A percentile compares a stretch with the other conserved stretches of the same genome.
These are phyloP conservation scores for Cyaniris semiargus DNA, from an alignment of 2,888 invertebrate species.

Conservation along the genomic window DNA sequence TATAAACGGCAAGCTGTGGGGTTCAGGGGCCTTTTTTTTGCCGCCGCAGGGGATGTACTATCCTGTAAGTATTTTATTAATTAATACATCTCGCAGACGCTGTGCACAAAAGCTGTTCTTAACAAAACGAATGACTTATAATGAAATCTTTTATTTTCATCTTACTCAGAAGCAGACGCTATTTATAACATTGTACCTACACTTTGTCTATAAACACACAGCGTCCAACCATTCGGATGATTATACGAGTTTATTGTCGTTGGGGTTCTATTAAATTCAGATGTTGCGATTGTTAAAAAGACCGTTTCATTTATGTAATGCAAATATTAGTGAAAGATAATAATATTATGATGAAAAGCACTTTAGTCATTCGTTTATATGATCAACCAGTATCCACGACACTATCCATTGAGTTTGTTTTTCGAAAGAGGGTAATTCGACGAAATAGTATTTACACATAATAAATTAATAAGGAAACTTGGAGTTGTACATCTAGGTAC, in stretches of 20 bases:
- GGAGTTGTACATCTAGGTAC: slow-evolving; percentile 34
- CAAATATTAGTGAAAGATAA: background rate
- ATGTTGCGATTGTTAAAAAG: background rate
- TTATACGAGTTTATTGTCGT: background rate
- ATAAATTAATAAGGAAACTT: slow-evolving; percentile 27
- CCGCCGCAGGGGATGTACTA: slow-evolving; percentile 98
- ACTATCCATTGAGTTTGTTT: background rate
- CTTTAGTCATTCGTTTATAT: background rate
- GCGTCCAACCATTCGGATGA: background rate
- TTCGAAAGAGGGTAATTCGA: background rate
- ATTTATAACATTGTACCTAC: slow-evolving; percentile 26
- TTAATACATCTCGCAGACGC: slow-evolving; percentile 33
- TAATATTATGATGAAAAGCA: background rate
- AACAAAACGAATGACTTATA: background rate
- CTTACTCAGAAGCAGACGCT: slow-evolving; percentile 27
- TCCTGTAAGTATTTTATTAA: slow-evolving; percentile 87
- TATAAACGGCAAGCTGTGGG: slow-evolving; percentile 97
- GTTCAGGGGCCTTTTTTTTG: slow-evolving; percentile 97
- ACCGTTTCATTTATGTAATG: background rate
- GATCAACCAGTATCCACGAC: background rate
- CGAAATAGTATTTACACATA: slow-evolving; percentile 8
- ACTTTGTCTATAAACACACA: slow-evolving; percentile 28
- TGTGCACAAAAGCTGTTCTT: background rate
- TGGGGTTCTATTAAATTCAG: background rate
- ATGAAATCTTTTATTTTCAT: slow-evolving; percentile 23